Conservation (phyloP, 1,140 invertebrate genomes). For the Meloidogyne floridensis region DNA sequence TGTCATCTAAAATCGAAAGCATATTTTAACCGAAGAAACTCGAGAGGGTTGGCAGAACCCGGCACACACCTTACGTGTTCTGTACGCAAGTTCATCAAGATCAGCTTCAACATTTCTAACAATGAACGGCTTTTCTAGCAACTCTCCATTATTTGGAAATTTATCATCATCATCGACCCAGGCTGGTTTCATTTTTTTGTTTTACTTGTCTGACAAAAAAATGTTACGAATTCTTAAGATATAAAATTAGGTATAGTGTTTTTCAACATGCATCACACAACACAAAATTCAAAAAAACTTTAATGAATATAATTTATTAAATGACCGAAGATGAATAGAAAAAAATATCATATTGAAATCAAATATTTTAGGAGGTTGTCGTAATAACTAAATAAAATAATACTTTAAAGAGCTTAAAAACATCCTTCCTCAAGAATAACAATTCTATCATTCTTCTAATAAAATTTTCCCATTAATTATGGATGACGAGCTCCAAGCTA, state of each 20-base stretch:
- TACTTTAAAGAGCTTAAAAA: not conserved
- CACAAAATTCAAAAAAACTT: no score
- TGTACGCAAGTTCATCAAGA: not conserved
- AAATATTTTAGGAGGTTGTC: not conserved
- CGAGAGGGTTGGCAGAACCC: no score
- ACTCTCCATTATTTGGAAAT: not conserved
- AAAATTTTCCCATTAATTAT: not conserved
- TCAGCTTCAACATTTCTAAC: not conserved
- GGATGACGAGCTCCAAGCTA: not conserved
- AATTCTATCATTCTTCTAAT: not conserved
- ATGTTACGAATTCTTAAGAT: no score
- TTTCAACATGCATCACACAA: no score
- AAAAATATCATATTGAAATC: not conserved
- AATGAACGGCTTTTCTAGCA: not conserved
- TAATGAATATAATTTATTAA: no score
- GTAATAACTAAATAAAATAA: not conserved
- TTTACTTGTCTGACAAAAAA: no score
- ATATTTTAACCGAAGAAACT: no score
- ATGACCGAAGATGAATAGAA: no score
- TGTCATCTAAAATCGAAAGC: not conserved
- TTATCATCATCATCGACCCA: constrained; percentile 16
- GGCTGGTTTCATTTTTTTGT: constrained; percentile 9
- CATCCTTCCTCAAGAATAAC: not conserved
- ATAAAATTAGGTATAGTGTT: no score
- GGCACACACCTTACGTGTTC: not conserved